A percentile compares a stretch with the other conserved stretches of the same genome.
These are phyloP conservation scores for Tetramorium bicarinatum DNA, from an alignment of 2,888 invertebrate genomes.

Conservation along the genomic window DNA sequence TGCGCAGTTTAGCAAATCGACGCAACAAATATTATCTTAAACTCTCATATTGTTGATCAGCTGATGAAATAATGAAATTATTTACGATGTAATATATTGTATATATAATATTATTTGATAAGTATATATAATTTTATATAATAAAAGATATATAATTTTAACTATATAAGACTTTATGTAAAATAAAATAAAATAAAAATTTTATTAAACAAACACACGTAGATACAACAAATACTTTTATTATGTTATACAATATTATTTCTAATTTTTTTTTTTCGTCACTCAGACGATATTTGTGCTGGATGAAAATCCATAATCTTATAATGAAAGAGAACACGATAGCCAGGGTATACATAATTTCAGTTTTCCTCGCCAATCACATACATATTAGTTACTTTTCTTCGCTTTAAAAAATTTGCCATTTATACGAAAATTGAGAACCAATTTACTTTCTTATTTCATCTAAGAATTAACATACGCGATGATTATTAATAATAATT, in stretches of 20 bases:
- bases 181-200: not conserved
- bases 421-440: slow-evolving; percentile 62
- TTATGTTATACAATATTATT: slow-evolving; percentile 31
- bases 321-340: slow-evolving; percentile 16
- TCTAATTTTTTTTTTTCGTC: slow-evolving; percentile 27
- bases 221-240: slow-evolving; percentile 46
- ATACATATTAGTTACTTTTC: not conserved
- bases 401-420: slow-evolving; percentile 69
- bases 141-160: not conserved
- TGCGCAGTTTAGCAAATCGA: no score
- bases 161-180: no score
- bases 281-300: slow-evolving; percentile 16
- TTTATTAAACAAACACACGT: not conserved
- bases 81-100: no score
- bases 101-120: not conserved
- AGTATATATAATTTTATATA: not conserved
- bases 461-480: slow-evolving; percentile 67
- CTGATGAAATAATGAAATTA: not conserved
- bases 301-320: not conserved
- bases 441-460: slow-evolving; percentile 46
- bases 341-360: slow-evolving; percentile 17
- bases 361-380: not conserved
- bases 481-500: slow-evolving; percentile 65
- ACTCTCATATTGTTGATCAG: not conserved
- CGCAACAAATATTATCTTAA: no score